These are phyloP conservation scores for Pegoplata infirma DNA, from an alignment of 2,888 invertebrate species.

Conservation along the genomic window DNA sequence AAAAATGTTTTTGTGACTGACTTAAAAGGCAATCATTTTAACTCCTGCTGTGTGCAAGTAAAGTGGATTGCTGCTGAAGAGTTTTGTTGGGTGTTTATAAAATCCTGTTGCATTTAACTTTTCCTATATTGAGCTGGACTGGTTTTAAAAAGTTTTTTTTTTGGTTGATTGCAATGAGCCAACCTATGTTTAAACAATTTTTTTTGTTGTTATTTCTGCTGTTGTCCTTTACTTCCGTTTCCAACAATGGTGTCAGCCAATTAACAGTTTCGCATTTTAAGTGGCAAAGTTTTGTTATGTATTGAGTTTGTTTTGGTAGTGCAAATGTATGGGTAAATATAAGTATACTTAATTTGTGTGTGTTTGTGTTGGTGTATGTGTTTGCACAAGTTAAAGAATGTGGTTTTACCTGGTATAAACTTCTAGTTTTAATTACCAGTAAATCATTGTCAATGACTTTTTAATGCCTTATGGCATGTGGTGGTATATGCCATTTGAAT, in stretches of 20 bases:
- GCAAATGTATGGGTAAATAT: no score
- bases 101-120: neutral
- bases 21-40: neutral
- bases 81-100: no score
- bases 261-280: constrained; percentile 53
- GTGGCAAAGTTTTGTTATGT: constrained; percentile 39
- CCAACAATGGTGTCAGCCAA: constrained; percentile 15
- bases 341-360: no score
- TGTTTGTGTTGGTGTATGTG: neutral
- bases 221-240: neutral
- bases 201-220: neutral
- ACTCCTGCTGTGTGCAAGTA: neutral
- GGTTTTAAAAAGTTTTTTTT: neutral
- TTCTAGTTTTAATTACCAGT: constrained; percentile 56
- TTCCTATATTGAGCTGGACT: neutral
- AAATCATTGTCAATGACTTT: constrained; percentile 59
- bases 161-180: neutral
- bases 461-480: constrained; percentile 53
- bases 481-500: constrained; percentile 20
- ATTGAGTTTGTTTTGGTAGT: constrained; percentile 32
- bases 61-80: neutral
- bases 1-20: neutral
- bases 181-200: neutral
- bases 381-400: neutral
- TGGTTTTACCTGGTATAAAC: constrained; percentile 34